These are phyloP conservation scores for Microctenopoma lineatum DNA, from an alignment of 2,797 vertebrate genomes.

Conservation along the genomic window DNA sequence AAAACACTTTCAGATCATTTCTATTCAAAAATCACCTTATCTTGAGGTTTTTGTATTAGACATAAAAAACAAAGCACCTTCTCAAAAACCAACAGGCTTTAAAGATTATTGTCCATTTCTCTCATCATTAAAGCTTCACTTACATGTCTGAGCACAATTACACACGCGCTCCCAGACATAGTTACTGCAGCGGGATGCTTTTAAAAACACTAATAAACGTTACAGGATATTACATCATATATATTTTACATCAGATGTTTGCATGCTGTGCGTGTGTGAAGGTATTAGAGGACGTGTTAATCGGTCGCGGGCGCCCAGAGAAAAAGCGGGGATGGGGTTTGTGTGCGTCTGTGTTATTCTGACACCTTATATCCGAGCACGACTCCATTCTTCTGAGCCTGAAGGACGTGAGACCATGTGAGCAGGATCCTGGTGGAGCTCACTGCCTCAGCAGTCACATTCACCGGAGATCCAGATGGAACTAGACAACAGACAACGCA, in stretches of 20 bases:
- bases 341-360: conserved; percentile 10
- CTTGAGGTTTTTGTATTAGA: conserved; percentile 21
- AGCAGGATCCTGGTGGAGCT: conserved; percentile 93
- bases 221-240: conserved; percentile 80
- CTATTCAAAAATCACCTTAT: conserved; percentile 10
- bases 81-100: conserved; percentile 28
- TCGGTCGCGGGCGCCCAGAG: conserved; percentile 40
- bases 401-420: conserved; percentile 89
- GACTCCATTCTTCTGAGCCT: conserved; percentile 90
- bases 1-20: conserved; percentile 15
- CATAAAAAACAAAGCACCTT: conserved; percentile 31
- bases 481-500: conserved; percentile 80
- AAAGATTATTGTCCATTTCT: conserved; percentile 39
- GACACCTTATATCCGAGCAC: conserved; percentile 94
- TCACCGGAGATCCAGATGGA: conserved; percentile 91
- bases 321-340: conserved; percentile 16
- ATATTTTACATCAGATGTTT: conserved; percentile 30
- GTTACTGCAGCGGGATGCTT: conserved; percentile 28
- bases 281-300: conserved; percentile 48
- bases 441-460: conserved; percentile 90
- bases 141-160: conserved; percentile 27
- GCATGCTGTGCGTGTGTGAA: conserved; percentile 28
- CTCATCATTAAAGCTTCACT: conserved; percentile 48
- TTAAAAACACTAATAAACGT: conserved; percentile 63
- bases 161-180: conserved; percentile 18